A percentile compares a stretch with the other conserved stretches of the same genome.
Evolutionary conservation across 2,797 vertebrate genomes (phyloP).

Genomic region (Lagocephalus sceleratus): DNA sequence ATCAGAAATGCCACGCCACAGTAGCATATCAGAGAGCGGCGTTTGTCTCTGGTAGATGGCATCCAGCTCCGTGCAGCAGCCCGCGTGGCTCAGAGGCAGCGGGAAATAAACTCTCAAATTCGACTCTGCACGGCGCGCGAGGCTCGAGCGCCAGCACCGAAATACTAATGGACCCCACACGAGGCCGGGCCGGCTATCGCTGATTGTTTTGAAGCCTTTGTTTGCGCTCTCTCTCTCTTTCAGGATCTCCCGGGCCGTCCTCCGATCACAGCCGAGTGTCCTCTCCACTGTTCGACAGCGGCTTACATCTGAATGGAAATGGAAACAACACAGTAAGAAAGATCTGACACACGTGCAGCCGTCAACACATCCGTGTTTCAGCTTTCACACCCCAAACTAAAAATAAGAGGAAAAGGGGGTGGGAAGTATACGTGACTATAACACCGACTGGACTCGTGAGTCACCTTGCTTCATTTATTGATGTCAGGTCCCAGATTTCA

Average conservation of each 20-base stretch:
- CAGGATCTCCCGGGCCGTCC: constrained; percentile 86
- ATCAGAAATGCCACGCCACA: constrained; percentile 22
- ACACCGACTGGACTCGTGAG: too few species aligned
- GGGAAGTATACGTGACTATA: not conserved
- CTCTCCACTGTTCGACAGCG: constrained; percentile 91
- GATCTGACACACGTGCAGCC: not conserved
- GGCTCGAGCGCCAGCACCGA: constrained; percentile 1
- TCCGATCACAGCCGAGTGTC: constrained; percentile 83
- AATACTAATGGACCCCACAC: not conserved
- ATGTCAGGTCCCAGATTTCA: too few species aligned
- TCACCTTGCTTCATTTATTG: too few species aligned
- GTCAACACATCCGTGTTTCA: too few species aligned
- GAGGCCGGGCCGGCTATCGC: constrained; percentile 12
- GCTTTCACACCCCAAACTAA: too few species aligned
- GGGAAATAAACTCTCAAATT: constrained; percentile 11
- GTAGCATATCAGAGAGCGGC: constrained; percentile 34
- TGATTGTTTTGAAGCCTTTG: constrained; percentile 11
- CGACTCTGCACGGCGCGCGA: constrained; percentile 1
- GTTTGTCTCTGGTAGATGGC: constrained; percentile 27
- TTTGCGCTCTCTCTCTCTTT: constrained; percentile 11
- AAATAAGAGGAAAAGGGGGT: not conserved
- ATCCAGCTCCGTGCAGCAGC: not conserved
- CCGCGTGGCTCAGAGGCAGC: constrained; percentile 12
- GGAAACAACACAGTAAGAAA: constrained; percentile 84
- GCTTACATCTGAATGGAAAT: constrained; percentile 89